These are phyloP conservation scores for Eremobia ochroleuca DNA, from an alignment of 2,888 invertebrate species.

Conservation along the genomic window DNA sequence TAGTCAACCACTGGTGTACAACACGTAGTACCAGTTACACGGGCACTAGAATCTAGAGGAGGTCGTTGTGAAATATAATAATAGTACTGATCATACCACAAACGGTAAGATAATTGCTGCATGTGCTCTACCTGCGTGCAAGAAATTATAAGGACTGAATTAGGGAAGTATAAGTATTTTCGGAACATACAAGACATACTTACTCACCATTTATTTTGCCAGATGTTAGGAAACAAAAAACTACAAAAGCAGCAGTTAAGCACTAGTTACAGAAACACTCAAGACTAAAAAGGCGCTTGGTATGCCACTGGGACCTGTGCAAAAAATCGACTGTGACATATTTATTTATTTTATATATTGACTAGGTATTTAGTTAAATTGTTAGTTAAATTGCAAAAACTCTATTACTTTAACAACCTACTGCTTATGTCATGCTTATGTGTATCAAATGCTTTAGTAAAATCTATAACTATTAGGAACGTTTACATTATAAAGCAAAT, in stretches of 20 bases:
- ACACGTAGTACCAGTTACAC: conserved; percentile 55
- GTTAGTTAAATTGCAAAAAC: neutral
- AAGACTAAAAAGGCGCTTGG: neutral
- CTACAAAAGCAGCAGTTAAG: neutral
- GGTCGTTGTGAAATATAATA: conserved; percentile 62
- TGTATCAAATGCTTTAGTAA: conserved; percentile 25
- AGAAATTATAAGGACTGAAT: conserved; percentile 13
- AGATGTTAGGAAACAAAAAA: neutral
- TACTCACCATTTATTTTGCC: neutral
- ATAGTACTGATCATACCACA: conserved; percentile 53
- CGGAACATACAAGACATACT: neutral
- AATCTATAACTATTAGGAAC: neutral
- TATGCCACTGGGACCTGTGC: neutral
- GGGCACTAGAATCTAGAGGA: conserved; percentile 48
- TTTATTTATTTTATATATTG: too few relatives aligned
- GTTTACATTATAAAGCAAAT: conserved; percentile 4
- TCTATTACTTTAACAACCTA: neutral
- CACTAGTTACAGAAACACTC: too few relatives aligned
- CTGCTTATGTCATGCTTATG: neutral
- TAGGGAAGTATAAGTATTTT: conserved; percentile 9
- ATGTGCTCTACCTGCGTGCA: conserved; percentile 10
- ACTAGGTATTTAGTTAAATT: neutral
- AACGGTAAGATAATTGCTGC: conserved; percentile 37
- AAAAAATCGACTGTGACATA: too few relatives aligned
- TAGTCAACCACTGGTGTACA: conserved; percentile 51